phyloP scores from a whole-genome alignment of 2,113 vertebrate genomes.

The Muscicapa adusta region DNA sequence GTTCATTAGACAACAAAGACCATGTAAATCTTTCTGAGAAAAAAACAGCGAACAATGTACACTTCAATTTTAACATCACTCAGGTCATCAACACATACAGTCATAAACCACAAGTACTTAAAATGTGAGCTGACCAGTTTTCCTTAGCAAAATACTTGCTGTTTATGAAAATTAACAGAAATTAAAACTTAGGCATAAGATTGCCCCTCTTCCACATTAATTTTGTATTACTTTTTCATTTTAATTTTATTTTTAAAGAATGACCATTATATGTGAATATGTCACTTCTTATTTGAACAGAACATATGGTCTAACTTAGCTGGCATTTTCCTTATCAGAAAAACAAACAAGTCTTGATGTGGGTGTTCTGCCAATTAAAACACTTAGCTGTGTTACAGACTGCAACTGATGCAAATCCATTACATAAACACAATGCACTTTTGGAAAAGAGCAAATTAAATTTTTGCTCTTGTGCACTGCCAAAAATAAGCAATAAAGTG shows the following conservation, averaged over 20 bases:
- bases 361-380: constrained; percentile 81
- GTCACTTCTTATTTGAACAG: constrained; percentile 54
- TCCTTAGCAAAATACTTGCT: not conserved
- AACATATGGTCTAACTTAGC: constrained; percentile 76
- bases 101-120: not conserved
- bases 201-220: not conserved
- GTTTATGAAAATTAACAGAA: not conserved
- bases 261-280: constrained; percentile 62
- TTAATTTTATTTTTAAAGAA: constrained; percentile 54
- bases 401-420: constrained; percentile 73
- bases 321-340: constrained; percentile 80
- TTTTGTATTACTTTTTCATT: constrained; percentile 13
- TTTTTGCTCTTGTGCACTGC: constrained; percentile 57
- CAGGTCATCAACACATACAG: not conserved
- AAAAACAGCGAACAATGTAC: not conserved
- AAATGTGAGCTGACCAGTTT: not conserved
- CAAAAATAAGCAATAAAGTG: constrained; percentile 60
- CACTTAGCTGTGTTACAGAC: constrained; percentile 71
- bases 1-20: not conserved
- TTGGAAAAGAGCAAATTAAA: constrained; percentile 74
- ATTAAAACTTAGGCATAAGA: not conserved
- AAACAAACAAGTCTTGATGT: constrained; percentile 79
- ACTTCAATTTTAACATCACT: not conserved
- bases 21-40: not conserved
- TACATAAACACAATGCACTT: constrained; percentile 71